Percentiles rank a stretch among this genome's conserved stretches.
These are phyloP conservation scores for Pagrus major DNA, from an alignment of 2,113 vertebrate genomes.

Conservation along the genomic window DNA sequence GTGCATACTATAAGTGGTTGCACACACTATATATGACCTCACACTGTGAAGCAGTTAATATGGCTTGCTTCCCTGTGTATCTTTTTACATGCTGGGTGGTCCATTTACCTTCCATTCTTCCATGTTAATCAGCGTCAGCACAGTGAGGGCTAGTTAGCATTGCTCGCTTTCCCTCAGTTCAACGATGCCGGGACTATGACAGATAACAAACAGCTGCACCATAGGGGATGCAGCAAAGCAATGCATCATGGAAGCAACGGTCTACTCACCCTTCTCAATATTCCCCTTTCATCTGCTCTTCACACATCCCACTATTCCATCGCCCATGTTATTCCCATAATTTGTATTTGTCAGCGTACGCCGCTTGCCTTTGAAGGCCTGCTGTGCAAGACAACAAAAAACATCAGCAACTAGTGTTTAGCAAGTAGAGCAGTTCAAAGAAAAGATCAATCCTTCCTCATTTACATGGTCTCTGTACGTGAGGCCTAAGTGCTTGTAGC, in stretches of 20 bases:
- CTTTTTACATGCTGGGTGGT: conserved; percentile 24
- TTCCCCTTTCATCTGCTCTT: conserved; percentile 58
- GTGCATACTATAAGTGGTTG: not conserved
- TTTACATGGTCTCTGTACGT: conserved; percentile 48
- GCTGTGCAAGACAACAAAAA: conserved; percentile 58
- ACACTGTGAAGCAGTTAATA: not conserved
- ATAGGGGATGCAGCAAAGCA: conserved; percentile 56
- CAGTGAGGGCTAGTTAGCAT: conserved; percentile 50
- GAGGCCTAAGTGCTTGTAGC: conserved; percentile 32
- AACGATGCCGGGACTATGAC: conserved; percentile 57
- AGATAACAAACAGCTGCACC: conserved; percentile 75
- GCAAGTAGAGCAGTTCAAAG: conserved; percentile 47
- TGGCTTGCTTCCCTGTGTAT: not conserved
- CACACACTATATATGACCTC: not conserved
- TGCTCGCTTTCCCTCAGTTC: conserved; percentile 40
- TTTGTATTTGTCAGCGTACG: conserved; percentile 69
- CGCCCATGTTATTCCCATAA: conserved; percentile 56
- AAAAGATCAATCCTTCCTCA: conserved; percentile 49
- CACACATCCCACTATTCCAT: conserved; percentile 51
- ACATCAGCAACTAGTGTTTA: conserved; percentile 51
- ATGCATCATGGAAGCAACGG: conserved; percentile 74
- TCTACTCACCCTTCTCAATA: conserved; percentile 49
- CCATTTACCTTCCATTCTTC: conserved; percentile 43
- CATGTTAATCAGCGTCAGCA: conserved; percentile 49
- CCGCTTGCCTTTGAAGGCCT: conserved; percentile 41